Base-by-base conservation (phyloP, 2,797 vertebrate genomes). In the Sebastes nivosus region DNA sequence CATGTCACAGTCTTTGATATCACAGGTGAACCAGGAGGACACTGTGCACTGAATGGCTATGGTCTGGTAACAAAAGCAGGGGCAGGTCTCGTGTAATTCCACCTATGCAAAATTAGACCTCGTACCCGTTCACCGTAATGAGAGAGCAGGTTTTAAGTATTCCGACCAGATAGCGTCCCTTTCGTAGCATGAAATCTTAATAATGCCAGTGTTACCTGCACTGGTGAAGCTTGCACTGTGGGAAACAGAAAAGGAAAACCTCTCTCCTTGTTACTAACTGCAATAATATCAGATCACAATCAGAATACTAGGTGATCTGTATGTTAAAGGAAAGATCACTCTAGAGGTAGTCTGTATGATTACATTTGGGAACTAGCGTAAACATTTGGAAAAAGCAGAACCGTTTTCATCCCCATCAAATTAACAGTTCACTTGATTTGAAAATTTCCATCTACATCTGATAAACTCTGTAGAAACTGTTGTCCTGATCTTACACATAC, bases 101-200 rank as follows among this genome's bases (percentile, higher is more conserved):
- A 84, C 36, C 80, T 42, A 14, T 60, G 79, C 57, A 81, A 85
- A 72, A 32, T 75, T 36, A 77, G 32, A 72, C 74, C 32, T 36
- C 16, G 14, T 71, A 65, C 61, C 22, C 8, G 16, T 57, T 68
- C 59, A 50, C 5, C 42, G 89, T 86, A 93, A 93, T 55, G 10
- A 75, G 82, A 92, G 80, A 81, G 16, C 22, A 10, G 54, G 67
- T 52, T 83, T 75, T 2, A 79, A 67, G 64, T 20, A 68, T 75
- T 84, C 78, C 67, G 27, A 55, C 14, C 27, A n/a, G 6, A 32
- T 38, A 38, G 86, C 36, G 58, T 88, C 29, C 2, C 24, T 83
- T 80, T 81, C 72, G 0, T 18, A 11, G 18, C 82, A 89, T 92
- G 74, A 88, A 90, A 87, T 75, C 67, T 88, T 89, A 75, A 91